Percentiles rank a stretch among this genome's conserved stretches.
Conservation (phyloP, 2,888 invertebrate genomes). For the Drosophila limbata region DNA sequence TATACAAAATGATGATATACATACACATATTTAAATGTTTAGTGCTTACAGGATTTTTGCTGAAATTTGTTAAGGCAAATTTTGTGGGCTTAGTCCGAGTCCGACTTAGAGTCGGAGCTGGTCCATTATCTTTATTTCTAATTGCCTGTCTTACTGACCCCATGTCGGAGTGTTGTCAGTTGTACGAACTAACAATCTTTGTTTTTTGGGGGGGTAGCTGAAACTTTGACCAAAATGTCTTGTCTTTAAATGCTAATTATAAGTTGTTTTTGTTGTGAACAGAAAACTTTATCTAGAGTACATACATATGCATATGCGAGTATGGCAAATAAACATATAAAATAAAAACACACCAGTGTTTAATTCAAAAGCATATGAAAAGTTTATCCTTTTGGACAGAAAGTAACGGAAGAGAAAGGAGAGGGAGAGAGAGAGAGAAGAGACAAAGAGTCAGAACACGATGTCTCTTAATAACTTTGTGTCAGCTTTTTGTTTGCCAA, state of each 20-base stretch:
- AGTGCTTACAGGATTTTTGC: slow-evolving; percentile 26
- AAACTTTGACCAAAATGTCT: slow-evolving; percentile 40
- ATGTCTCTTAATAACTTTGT: slow-evolving; percentile 79
- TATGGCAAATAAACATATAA: slow-evolving; percentile 57
- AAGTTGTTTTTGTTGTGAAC: slow-evolving; percentile 65
- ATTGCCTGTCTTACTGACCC: slow-evolving; percentile 44
- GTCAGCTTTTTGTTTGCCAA: slow-evolving; percentile 71
- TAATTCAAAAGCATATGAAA: slow-evolving; percentile 76
- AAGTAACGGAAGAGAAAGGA: neutral
- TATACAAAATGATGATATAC: slow-evolving; percentile 5
- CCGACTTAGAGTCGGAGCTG: neutral
- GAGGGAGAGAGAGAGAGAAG: neutral
- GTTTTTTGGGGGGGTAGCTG: neutral
- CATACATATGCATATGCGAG: slow-evolving; percentile 61
- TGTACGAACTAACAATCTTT: slow-evolving; percentile 3
- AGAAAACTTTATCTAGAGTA: slow-evolving; percentile 56
- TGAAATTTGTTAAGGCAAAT: slow-evolving; percentile 36
- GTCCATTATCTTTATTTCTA: slow-evolving; percentile 43
- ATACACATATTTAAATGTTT: neutral
- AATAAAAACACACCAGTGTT: slow-evolving; percentile 62
- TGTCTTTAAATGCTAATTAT: slow-evolving; percentile 76
- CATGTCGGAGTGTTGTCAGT: slow-evolving; percentile 17
- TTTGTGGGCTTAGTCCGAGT: neutral
- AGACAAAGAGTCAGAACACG: slow-evolving; percentile 44
- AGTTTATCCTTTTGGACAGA: slow-evolving; percentile 65